A percentile compares a stretch with the other conserved stretches of the same genome.
Evolutionary conservation across 2,888 invertebrate genomes (phyloP).

Genomic region (Rosalia funebris): DNA sequence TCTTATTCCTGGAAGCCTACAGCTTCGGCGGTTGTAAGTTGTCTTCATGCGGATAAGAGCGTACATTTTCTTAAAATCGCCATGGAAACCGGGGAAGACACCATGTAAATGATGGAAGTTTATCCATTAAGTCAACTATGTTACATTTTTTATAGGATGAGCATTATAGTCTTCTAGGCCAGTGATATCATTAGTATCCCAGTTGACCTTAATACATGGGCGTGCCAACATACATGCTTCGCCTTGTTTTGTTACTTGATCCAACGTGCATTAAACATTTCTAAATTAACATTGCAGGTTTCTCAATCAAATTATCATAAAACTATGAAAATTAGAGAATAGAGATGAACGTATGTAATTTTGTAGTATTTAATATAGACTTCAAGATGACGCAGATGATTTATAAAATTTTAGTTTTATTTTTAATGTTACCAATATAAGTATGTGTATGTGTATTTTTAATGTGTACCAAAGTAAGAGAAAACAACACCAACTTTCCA

Average conservation of each 20-base stretch:
- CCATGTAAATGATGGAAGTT: conserved; percentile 27
- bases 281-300: too few relatives aligned
- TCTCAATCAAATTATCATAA: too few relatives aligned
- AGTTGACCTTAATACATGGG: conserved; percentile 19
- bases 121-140: conserved; percentile 16
- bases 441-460: too few relatives aligned
- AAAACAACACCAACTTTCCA: too few relatives aligned
- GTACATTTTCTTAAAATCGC: conserved; percentile 26
- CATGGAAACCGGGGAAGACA: conserved; percentile 36
- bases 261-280: too few relatives aligned
- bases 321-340: too few relatives aligned
- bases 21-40: conserved; percentile 4
- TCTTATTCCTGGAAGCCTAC: neutral
- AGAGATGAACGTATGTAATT: too few relatives aligned
- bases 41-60: conserved; percentile 1
- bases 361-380: too few relatives aligned
- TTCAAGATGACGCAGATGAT: too few relatives aligned
- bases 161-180: conserved; percentile 11
- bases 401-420: too few relatives aligned
- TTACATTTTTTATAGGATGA: conserved; percentile 11
- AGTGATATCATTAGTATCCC: conserved; percentile 3
- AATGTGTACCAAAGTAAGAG: too few relatives aligned
- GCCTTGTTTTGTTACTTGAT: neutral
- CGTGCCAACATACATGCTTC: neutral
- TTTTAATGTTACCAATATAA: too few relatives aligned